phyloP scores from a whole-genome alignment of 2,888 invertebrate species.

The Mystacides longicornis region DNA sequence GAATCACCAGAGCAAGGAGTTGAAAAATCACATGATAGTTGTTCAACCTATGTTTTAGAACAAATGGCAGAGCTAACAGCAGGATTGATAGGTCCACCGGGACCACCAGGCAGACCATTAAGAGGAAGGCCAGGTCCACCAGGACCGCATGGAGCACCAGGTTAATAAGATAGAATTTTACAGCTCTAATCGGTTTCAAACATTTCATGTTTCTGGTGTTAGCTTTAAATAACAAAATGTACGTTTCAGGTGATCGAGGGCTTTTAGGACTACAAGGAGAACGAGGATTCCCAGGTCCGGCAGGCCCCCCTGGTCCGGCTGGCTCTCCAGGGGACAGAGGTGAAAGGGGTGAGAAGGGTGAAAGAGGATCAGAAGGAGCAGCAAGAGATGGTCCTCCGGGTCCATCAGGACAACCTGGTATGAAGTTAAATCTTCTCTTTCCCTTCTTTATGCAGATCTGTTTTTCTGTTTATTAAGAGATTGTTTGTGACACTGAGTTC shows the following conservation, averaged over 20 bases:
- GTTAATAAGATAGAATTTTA: constrained; percentile 34
- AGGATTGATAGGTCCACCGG: constrained; percentile 54
- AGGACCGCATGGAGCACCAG: constrained; percentile 61
- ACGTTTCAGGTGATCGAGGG: constrained; percentile 53
- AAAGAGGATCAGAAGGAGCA: constrained; percentile 61
- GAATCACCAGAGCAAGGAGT: background rate
- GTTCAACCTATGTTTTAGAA: constrained; percentile 41
- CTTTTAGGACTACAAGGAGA: constrained; percentile 57
- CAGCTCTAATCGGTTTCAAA: background rate
- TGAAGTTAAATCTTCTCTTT: too few species aligned
- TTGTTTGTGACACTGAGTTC: too few species aligned
- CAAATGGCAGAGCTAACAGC: constrained; percentile 65
- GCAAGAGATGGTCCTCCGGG: constrained; percentile 70
- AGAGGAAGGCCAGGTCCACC: constrained; percentile 64
- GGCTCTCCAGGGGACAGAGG: constrained; percentile 58
- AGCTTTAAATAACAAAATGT: background rate
- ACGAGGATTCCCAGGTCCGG: constrained; percentile 63
- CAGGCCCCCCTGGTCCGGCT: constrained; percentile 61
- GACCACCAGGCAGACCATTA: constrained; percentile 56
- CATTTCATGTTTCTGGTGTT: too few species aligned
- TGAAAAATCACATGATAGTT: background rate
- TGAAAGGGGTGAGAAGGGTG: constrained; percentile 67
- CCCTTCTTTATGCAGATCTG: too few species aligned
- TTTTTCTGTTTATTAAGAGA: too few species aligned
- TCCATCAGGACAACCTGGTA: constrained; percentile 61